These are phyloP conservation scores for Dasyornis broadbenti DNA, from an alignment of 2,113 vertebrate genomes.

Conservation along the genomic window DNA sequence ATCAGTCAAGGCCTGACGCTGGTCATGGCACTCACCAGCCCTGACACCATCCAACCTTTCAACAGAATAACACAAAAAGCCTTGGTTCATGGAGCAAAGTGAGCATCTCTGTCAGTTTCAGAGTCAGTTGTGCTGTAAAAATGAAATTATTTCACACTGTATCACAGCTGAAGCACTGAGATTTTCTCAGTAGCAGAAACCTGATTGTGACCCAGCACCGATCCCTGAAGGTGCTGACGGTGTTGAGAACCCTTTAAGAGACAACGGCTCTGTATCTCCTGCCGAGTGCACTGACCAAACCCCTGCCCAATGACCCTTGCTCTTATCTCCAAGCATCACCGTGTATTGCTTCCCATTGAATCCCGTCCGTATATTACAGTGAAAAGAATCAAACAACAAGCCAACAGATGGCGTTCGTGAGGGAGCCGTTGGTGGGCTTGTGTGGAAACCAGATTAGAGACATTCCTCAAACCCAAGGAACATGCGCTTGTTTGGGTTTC, in stretches of 20 bases:
- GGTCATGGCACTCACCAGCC: not conserved
- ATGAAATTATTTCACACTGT: not conserved
- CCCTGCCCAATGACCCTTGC: not conserved
- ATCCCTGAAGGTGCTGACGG: not conserved
- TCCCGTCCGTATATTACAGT: not conserved
- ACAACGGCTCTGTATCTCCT: not conserved
- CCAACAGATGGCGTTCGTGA: not conserved
- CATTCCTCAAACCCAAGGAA: not conserved
- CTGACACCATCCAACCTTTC: fast-evolving
- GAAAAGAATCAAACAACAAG: not conserved
- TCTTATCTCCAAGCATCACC: not conserved
- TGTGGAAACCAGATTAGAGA: not conserved
- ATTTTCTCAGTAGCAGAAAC: not conserved
- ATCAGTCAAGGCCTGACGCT: not conserved
- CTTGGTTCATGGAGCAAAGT: not conserved
- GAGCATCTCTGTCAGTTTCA: not conserved
- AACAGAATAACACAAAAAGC: not conserved
- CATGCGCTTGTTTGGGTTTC: not conserved
- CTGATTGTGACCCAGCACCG: not conserved
- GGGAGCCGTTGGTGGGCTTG: not conserved
- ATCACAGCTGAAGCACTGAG: not conserved
- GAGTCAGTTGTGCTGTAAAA: not conserved
- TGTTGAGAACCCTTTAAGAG: not conserved
- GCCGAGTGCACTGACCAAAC: not conserved
- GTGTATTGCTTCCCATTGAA: not conserved